phyloP scores from a whole-genome alignment of 2,113 vertebrate species.

The Noturus placidus region DNA sequence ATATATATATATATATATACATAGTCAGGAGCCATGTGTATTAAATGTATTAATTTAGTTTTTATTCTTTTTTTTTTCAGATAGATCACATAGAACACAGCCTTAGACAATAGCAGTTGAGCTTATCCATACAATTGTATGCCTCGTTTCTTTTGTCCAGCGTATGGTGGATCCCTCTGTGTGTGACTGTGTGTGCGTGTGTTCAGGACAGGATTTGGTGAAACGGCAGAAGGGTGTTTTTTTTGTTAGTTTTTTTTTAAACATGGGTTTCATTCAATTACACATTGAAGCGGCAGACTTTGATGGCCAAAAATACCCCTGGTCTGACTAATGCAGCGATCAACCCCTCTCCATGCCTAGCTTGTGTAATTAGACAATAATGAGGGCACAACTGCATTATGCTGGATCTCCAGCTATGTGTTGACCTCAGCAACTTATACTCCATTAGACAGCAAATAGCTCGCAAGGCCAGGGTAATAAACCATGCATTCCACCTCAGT shows the following conservation, averaged over 20 bases:
- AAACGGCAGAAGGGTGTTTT: slow-evolving; percentile 48
- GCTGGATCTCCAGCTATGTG: slow-evolving; percentile 73
- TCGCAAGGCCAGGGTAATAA: slow-evolving; percentile 74
- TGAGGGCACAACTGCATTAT: slow-evolving; percentile 70
- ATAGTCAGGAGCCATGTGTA: slow-evolving; percentile 72
- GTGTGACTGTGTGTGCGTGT: slow-evolving; percentile 49
- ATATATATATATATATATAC: slow-evolving; percentile 50
- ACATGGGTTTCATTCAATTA: slow-evolving; percentile 71
- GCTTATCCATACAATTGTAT: slow-evolving; percentile 87
- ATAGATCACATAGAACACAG: slow-evolving; percentile 95
- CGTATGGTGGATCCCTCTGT: slow-evolving; percentile 77
- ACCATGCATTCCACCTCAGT: slow-evolving; percentile 63
- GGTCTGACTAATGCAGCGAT: slow-evolving; percentile 77
- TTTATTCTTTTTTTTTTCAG: slow-evolving; percentile 84
- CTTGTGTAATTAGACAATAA: slow-evolving; percentile 79
- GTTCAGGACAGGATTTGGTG: slow-evolving; percentile 51
- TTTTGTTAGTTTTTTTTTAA: slow-evolving; percentile 48
- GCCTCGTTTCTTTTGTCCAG: slow-evolving; percentile 78
- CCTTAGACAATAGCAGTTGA: slow-evolving; percentile 90
- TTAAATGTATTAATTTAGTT: slow-evolving; percentile 83
- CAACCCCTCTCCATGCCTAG: slow-evolving; percentile 75
- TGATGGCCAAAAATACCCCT: slow-evolving; percentile 77
- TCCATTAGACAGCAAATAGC: slow-evolving; percentile 78
- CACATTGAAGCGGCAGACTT: slow-evolving; percentile 74
- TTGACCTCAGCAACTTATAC: slow-evolving; percentile 79